Evolutionary conservation across 2,797 vertebrate species (phyloP).

Genomic region (Lagorchestes hirsutus): DNA sequence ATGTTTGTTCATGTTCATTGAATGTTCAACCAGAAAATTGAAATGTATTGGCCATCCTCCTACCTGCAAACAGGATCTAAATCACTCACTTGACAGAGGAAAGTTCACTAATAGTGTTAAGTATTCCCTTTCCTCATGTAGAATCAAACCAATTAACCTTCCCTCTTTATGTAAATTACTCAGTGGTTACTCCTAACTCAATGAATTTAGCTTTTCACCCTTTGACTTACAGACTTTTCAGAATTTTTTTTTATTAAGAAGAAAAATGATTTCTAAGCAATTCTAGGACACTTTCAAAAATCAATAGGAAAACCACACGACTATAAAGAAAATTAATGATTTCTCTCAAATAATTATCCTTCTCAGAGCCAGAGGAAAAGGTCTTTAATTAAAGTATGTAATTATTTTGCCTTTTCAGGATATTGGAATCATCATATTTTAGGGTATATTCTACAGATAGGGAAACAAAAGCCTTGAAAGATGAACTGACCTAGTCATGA

Average conservation of each 20-base stretch:
- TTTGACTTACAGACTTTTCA: slow-evolving; percentile 38
- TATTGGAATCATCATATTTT: slow-evolving; percentile 60
- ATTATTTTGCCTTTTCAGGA: slow-evolving; percentile 54
- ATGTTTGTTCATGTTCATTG: background rate
- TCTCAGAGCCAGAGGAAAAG: slow-evolving; percentile 28
- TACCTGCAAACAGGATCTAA: background rate
- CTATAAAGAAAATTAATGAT: slow-evolving; percentile 68
- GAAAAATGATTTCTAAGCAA: slow-evolving; percentile 32
- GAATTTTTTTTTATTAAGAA: slow-evolving; percentile 62
- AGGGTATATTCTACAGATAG: slow-evolving; percentile 1
- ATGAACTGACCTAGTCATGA: background rate
- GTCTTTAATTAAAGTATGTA: slow-evolving; percentile 56
- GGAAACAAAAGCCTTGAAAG: background rate
- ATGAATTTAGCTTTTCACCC: slow-evolving; percentile 53
- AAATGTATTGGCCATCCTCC: background rate
- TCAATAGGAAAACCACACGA: slow-evolving; percentile 56
- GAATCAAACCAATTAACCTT: slow-evolving; percentile 45
- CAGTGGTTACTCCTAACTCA: slow-evolving; percentile 47
- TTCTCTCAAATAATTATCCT: slow-evolving; percentile 55
- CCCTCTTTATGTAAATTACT: slow-evolving; percentile 22
- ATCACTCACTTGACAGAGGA: background rate
- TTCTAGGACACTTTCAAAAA: background rate
- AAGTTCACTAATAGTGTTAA: background rate
- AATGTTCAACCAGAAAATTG: background rate
- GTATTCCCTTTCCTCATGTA: background rate